Base-by-base conservation (phyloP, 2,797 vertebrate species). In the Leontocebus nigricollis region DNA sequence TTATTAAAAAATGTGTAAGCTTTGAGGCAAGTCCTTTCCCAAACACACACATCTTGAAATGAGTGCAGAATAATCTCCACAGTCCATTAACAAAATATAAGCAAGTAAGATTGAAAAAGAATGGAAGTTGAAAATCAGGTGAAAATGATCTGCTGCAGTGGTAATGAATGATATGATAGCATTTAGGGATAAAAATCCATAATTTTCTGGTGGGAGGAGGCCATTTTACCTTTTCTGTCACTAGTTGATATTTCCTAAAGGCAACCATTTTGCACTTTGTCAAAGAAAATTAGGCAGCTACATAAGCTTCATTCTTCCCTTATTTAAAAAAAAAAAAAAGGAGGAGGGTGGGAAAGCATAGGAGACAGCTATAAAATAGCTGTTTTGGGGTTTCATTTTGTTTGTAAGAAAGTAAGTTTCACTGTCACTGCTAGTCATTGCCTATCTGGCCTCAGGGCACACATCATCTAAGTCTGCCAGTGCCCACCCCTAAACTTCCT, bases 341-440 rank as follows among this genome's bases (percentile, higher is more conserved):
- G 7, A 7, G 22, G 22, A 39, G 9, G 6, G 19, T 2, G 0
- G 3, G 33, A 30, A 14, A 14, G 24, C 24, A 22, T 36, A 19
- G 12, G 24, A n/a, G 19, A 59, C 13, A 85, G 27, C 33, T 89
- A 76, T 22, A 85, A 80, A 48, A 52, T 67, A 95, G 67, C 50
- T 84, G 36, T 41, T 83, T 90, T 82, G 85, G 67, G 27, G 3
- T 59, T 94, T 70, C 26, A 19, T 75, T 93, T 61, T 24, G 22
- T 80, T 94, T 61, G 48, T 39, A 92, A 81, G 46, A 89, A 82
- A 70, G 19, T 55, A 73, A 93, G 12, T 75, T 75, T 93, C 73
- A n/a, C 4, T 26, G 26, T 95, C 67, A 82, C 50, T 52, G 17
- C n/a, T 91, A 61, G 57, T 76, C 70, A 77, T 83, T 61, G 36